phyloP scores from a whole-genome alignment of 2,113 vertebrate species.

The Apus apus region DNA sequence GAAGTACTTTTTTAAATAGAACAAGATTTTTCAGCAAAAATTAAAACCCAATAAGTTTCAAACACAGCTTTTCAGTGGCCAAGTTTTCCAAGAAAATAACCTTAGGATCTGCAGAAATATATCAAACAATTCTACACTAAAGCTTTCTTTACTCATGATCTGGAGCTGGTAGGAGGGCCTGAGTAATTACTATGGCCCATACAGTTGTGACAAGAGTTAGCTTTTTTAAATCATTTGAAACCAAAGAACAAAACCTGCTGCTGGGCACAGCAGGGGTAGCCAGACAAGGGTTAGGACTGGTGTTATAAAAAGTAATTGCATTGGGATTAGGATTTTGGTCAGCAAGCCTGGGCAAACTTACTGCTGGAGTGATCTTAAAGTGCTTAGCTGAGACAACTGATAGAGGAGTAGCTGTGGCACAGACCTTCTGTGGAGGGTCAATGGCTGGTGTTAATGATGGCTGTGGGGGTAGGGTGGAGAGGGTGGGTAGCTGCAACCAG shows the following conservation, averaged over 20 bases:
- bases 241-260: slow-evolving; percentile 4
- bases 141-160: background rate
- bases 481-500: background rate
- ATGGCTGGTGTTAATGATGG: background rate
- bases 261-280: slow-evolving; percentile 28
- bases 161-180: background rate
- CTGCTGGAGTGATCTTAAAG: slow-evolving; percentile 35
- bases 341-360: slow-evolving; percentile 18
- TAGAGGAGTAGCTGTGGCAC: background rate
- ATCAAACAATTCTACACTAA: background rate
- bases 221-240: background rate
- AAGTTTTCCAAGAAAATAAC: background rate
- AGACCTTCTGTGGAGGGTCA: background rate
- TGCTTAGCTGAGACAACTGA: background rate
- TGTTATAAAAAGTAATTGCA: slow-evolving; percentile 36
- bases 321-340: slow-evolving; percentile 48
- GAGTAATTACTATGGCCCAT: background rate
- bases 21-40: background rate
- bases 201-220: background rate
- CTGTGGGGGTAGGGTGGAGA: background rate
- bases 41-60: background rate
- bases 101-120: background rate
- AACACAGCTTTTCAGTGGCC: background rate
- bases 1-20: background rate
- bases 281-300: background rate